These are phyloP conservation scores for Steinernema khuongi DNA, from an alignment of 1,140 invertebrate genomes.

Conservation along the genomic window DNA sequence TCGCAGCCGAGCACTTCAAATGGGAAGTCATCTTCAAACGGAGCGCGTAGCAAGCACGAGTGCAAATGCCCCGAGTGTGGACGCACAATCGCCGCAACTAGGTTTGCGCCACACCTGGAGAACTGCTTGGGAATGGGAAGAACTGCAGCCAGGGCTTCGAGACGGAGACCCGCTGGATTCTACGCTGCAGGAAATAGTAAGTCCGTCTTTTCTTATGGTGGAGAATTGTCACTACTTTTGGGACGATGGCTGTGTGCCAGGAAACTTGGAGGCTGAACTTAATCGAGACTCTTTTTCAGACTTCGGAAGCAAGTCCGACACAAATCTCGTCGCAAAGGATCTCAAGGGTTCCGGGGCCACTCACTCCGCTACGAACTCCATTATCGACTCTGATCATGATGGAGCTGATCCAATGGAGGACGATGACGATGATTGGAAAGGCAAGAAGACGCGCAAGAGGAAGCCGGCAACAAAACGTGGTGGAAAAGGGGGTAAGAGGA, in stretches of 20 bases:
- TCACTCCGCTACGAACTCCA: not conserved
- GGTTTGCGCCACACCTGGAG: not conserved
- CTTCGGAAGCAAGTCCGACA: not conserved
- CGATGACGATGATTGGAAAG: slow-evolving; percentile 7
- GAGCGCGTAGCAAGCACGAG: not conserved
- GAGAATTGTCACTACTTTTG: too few relatives aligned
- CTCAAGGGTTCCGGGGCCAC: not conserved
- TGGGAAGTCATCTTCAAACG: not conserved
- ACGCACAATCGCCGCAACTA: not conserved
- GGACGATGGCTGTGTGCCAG: too few relatives aligned
- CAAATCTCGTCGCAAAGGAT: not conserved
- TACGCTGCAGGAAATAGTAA: slow-evolving; percentile 12
- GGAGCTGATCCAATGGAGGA: not conserved
- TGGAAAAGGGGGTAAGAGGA: not conserved
- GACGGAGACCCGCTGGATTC: not conserved
- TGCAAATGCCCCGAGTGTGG: not conserved
- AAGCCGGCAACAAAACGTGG: not conserved
- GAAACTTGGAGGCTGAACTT: too few relatives aligned
- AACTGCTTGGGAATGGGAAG: slow-evolving; percentile 9
- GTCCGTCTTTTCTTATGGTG: too few relatives aligned
- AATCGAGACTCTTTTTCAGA: not conserved
- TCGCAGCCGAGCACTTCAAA: not conserved
- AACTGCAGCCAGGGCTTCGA: not conserved
- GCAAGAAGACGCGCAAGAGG: slow-evolving; percentile 3
- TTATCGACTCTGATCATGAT: not conserved